Conservation (phyloP, 2,797 vertebrate genomes). For the Pangasius krempfi region DNA sequence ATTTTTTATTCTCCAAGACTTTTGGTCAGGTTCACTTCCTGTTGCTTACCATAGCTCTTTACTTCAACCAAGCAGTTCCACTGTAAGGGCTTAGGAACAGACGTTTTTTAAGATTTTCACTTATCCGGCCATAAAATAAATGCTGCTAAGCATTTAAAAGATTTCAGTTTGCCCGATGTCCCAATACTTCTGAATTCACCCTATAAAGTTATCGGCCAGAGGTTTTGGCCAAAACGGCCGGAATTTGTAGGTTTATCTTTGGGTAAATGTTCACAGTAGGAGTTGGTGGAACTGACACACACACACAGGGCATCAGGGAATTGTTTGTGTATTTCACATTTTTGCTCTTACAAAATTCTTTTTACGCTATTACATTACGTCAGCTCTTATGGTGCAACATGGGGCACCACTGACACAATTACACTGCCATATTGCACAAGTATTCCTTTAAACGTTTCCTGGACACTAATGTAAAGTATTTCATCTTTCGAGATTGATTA, state of each 20-base stretch:
- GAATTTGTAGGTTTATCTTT: background rate
- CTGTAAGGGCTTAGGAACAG: no score
- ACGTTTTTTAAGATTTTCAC: no score
- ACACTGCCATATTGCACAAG: constrained; percentile 3
- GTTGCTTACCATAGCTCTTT: background rate
- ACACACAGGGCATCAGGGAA: background rate
- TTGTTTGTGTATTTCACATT: constrained; percentile 1
- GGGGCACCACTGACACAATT: background rate
- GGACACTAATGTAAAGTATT: background rate
- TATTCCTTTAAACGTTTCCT: background rate
- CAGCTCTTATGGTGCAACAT: constrained; percentile 40
- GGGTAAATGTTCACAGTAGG: background rate
- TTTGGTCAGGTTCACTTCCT: background rate
- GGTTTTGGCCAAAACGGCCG: background rate
- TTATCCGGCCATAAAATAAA: no score
- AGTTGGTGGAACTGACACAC: background rate
- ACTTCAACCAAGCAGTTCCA: no score
- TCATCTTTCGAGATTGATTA: background rate
- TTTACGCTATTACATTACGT: constrained; percentile 1
- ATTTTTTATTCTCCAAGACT: background rate
- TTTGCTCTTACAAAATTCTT: constrained; percentile 3
- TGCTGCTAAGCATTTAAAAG: no score
- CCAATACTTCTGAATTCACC: no score
- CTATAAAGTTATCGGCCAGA: no score
- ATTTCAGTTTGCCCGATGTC: no score